A percentile compares a stretch with the other conserved stretches of the same genome.
Conservation (phyloP, 2,797 vertebrate genomes). For the Leptoclinus maculatus region DNA sequence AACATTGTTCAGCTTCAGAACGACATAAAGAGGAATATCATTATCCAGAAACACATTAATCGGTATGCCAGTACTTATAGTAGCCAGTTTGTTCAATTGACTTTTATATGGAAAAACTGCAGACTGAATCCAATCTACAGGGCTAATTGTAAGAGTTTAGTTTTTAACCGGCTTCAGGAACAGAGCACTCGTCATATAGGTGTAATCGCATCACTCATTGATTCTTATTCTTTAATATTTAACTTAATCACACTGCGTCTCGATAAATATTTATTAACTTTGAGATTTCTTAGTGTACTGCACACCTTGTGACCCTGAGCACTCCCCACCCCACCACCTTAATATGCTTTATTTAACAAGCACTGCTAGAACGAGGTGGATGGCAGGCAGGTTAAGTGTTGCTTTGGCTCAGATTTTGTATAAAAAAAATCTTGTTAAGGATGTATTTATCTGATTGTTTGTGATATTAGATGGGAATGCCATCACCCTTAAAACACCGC, state of each 20-base stretch:
- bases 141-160: slow-evolving; percentile 58
- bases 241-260: slow-evolving; percentile 28
- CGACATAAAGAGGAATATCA: slow-evolving; percentile 76
- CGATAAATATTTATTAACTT: slow-evolving; percentile 29
- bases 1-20: slow-evolving; percentile 85
- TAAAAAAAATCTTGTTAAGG: neutral
- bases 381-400: neutral
- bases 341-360: slow-evolving; percentile 6
- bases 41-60: slow-evolving; percentile 75
- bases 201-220: slow-evolving; percentile 34
- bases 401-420: slow-evolving; percentile 20
- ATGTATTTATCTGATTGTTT: slow-evolving; percentile 1
- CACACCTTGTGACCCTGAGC: slow-evolving; percentile 17
- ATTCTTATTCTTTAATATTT: slow-evolving; percentile 35
- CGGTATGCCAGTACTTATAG: slow-evolving; percentile 72
- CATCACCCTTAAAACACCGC: neutral
- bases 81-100: slow-evolving; percentile 55
- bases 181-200: slow-evolving; percentile 44
- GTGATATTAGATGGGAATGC: slow-evolving; percentile 7
- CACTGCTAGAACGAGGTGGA: neutral
- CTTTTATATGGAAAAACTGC: slow-evolving; percentile 61
- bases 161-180: slow-evolving; percentile 60
- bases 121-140: slow-evolving; percentile 60
- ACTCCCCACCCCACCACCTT: neutral
- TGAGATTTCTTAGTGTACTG: neutral